Evolutionary conservation across 2,113 vertebrate species (phyloP).

Genomic region (Acrocephalus kingi): DNA sequence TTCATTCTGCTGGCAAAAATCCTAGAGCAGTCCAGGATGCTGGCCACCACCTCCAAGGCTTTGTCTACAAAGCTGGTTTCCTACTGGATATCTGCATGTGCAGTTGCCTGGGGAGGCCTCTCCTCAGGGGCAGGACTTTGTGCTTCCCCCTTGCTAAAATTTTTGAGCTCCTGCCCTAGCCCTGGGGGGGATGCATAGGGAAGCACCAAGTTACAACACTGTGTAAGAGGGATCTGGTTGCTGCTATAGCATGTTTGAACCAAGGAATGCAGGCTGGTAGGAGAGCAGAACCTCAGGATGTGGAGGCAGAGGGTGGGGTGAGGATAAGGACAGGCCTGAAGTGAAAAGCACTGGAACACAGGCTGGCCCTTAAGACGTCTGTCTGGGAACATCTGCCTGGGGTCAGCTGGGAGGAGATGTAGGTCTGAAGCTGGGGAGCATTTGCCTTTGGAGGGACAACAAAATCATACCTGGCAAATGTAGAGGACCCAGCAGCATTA

Average conservation of each 20-base stretch:
- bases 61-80: background rate
- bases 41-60: fast-evolving
- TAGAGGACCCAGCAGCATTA: background rate
- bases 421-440: background rate
- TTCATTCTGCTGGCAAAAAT: fast-evolving
- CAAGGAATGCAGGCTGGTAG: background rate
- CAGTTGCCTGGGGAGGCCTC: too few relatives aligned
- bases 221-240: background rate
- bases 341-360: too few relatives aligned
- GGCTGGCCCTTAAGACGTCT: background rate
- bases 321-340: background rate
- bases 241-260: background rate
- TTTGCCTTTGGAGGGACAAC: background rate
- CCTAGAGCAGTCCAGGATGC: background rate
- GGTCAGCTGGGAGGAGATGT: background rate
- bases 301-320: background rate
- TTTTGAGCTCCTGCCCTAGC: background rate
- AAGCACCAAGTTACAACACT: background rate
- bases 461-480: background rate
- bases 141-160: background rate
- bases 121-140: background rate
- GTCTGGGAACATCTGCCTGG: background rate
- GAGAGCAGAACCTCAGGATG: background rate
- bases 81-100: fast-evolving
- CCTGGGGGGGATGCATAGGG: background rate